Evolutionary conservation across 2,797 vertebrate genomes (phyloP), one percentile per base, ranked within the genome.

Genomic region (Decapterus maruadsi): DNA sequence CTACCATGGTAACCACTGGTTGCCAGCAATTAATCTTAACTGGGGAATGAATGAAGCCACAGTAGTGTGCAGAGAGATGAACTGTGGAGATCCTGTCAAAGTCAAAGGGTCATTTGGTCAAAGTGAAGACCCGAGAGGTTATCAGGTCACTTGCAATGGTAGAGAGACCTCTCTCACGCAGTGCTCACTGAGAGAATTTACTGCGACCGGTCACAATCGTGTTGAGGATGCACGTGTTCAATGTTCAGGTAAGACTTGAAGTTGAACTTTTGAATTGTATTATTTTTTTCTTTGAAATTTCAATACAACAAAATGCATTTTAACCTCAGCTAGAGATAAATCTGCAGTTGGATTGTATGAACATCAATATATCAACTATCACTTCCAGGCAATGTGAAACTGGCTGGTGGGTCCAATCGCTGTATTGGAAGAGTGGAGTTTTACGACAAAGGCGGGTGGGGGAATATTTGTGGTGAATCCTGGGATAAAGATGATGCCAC

Each of bases 51-150:
- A 50, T 53, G 92, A 93, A 77, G 89, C 85, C 42, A 6, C 65
- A 29, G 94, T 94, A 36, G 92, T 91, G 68, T 95, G 94, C 82
- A 90, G 70, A 73, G 91, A 94, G 79, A 93, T 94, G 85, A 81
- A 78, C 2, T 95, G 95, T 77, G 93, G 89, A 10, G 74, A 92
- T 31, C 40, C 91, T 65, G 46, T 82, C 26, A 29, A 59, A 6
- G 3, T 40, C 5, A 51, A 74, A 0, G 66, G 8, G 17, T 69
- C 48, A 20, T 89, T 87, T 53, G 92, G 86, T 48, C 20, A 63
- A 31, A 9, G 59, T 1, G 0, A 4, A 14, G 43, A 16, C 1
- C 2, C 2, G 13, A 72, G 51, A 64, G 81, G 92, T 8, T 81
- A 71, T 34, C 46, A 34, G 57, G 13, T 92, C 71, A 81, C 1